Conservation (phyloP, 2,888 invertebrate genomes). For the Stenurella melanura region DNA sequence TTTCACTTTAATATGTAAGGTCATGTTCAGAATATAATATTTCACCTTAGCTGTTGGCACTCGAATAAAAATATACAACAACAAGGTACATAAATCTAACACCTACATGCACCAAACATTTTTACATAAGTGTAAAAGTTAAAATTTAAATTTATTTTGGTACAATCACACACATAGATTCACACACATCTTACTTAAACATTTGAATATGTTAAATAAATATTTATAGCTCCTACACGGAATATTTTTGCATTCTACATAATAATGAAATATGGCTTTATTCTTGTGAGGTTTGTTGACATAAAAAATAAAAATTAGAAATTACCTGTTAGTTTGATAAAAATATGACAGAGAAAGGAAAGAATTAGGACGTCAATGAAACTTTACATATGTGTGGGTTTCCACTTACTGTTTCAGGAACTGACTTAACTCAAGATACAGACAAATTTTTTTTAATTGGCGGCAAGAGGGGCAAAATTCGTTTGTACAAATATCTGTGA, state of each 20-base stretch:
- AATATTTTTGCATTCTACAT: conserved; percentile 13
- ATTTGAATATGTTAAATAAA: conserved; percentile 34
- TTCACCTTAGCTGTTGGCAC: conserved; percentile 67
- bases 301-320: not conserved
- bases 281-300: not conserved
- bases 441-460: too few species aligned
- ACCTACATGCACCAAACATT: conserved; percentile 62
- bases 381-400: too few species aligned
- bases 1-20: conserved; percentile 61
- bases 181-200: conserved; percentile 8
- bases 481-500: too few species aligned
- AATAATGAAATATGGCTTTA: not conserved
- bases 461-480: too few species aligned
- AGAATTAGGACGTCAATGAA: too few species aligned
- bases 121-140: conserved; percentile 57
- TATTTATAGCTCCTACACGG: conserved; percentile 15
- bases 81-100: conserved; percentile 64
- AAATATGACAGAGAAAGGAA: too few species aligned
- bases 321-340: not conserved
- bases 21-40: conserved; percentile 67
- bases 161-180: conserved; percentile 21
- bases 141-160: conserved; percentile 52
- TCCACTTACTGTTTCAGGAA: too few species aligned
- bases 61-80: conserved; percentile 63
- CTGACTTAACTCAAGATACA: too few species aligned